phyloP scores from a whole-genome alignment of 2,797 vertebrate genomes.

The Malurus leucopterus region DNA sequence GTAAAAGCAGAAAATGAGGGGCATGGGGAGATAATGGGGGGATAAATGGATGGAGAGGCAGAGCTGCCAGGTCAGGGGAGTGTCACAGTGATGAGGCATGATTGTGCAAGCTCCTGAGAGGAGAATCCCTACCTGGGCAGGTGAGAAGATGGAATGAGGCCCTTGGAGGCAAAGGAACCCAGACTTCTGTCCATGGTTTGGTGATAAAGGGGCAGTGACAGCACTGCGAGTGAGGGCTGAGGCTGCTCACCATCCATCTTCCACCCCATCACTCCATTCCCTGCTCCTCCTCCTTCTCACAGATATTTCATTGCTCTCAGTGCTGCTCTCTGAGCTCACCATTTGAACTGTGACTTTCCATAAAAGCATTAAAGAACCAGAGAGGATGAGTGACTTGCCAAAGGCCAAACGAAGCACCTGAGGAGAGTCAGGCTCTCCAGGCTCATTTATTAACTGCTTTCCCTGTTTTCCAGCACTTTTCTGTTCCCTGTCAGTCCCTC shows the following conservation, averaged over 20 bases:
- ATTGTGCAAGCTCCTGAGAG: background rate
- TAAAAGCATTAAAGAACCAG: background rate
- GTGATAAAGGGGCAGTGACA: background rate
- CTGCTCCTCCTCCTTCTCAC: background rate
- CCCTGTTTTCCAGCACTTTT: constrained; percentile 26
- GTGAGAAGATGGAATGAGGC: constrained; percentile 28
- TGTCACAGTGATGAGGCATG: background rate
- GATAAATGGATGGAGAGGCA: background rate
- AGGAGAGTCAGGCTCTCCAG: background rate
- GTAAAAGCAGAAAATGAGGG: background rate
- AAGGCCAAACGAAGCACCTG: background rate
- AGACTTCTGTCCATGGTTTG: background rate
- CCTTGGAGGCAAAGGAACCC: constrained; percentile 33
- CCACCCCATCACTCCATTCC: background rate
- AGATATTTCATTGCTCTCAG: background rate
- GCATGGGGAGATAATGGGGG: background rate
- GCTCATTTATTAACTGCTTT: background rate
- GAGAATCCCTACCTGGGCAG: background rate
- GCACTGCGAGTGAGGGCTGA: background rate
- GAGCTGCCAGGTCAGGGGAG: constrained; percentile 12
- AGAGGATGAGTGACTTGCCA: background rate
- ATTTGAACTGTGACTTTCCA: background rate
- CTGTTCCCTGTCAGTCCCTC: constrained; percentile 14
- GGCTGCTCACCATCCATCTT: fast-evolving
- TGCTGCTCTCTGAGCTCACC: background rate